These are phyloP conservation scores for Phlogophora meticulosa DNA, from an alignment of 2,888 invertebrate genomes.

Conservation along the genomic window DNA sequence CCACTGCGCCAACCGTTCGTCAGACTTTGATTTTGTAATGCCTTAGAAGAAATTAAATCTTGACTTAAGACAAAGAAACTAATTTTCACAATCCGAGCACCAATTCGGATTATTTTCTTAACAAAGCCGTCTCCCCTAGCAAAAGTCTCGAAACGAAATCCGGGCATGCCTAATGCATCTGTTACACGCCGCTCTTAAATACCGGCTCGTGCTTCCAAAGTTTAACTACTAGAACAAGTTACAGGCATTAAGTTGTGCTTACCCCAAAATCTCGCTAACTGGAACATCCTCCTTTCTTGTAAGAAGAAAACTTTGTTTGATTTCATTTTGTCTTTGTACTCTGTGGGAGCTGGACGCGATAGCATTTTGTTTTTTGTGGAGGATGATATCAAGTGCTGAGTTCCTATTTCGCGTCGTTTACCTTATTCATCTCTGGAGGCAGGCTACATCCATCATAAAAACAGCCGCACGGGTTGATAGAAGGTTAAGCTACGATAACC, in stretches of 20 bases:
- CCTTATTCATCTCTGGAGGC: no score
- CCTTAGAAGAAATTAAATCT: no score
- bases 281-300: constrained; percentile 30
- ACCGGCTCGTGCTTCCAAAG: constrained; percentile 31
- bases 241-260: constrained; percentile 43
- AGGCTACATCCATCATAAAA: no score
- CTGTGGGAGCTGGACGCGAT: constrained; percentile 29
- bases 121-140: neutral
- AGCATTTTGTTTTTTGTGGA: constrained; percentile 26
- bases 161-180: constrained; percentile 35
- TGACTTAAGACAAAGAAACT: no score
- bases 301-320: constrained; percentile 49
- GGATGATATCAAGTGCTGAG: constrained; percentile 16
- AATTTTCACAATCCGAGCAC: no score
- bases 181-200: constrained; percentile 47
- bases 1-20: no score
- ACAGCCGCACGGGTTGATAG: no score
- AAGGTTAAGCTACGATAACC: no score
- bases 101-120: no score
- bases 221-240: constrained; percentile 49
- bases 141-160: constrained; percentile 7
- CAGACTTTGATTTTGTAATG: no score
- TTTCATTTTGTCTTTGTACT: constrained; percentile 47
- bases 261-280: constrained; percentile 52
- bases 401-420: constrained; percentile 28